Evolutionary conservation across 92 coral and sea anemone genomes (phyloP).

Genomic region (Epizoanthus ramosus): DNA sequence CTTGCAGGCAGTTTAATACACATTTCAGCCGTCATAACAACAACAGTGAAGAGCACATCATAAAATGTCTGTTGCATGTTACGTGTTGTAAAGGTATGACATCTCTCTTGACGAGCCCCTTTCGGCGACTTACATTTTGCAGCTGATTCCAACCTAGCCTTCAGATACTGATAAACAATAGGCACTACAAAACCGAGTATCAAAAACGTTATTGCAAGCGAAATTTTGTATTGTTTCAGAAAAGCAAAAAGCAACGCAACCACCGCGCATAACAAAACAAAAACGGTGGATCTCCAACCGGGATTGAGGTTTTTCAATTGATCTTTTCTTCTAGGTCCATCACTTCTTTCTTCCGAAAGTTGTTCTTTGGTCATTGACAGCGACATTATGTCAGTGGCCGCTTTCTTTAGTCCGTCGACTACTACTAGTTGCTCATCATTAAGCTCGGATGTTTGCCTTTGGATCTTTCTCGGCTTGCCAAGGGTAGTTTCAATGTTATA

Average conservation of each 20-base stretch:
- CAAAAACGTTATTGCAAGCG: constrained; percentile 5
- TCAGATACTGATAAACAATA: background rate
- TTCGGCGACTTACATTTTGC: background rate
- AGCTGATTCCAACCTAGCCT: background rate
- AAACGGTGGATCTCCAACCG: constrained; percentile 19
- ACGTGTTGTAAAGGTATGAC: background rate
- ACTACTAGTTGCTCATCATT: constrained; percentile 63
- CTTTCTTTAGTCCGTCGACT: constrained; percentile 63
- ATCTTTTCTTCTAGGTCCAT: background rate
- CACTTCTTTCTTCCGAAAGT: background rate
- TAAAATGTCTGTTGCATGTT: background rate
- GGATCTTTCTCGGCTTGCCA: constrained; percentile 53
- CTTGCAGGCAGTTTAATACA: constrained; percentile 5
- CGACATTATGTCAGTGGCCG: constrained; percentile 55
- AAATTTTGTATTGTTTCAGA: constrained; percentile 11
- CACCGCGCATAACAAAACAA: background rate
- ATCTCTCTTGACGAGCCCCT: background rate
- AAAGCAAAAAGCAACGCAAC: constrained; percentile 16
- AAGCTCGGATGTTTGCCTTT: constrained; percentile 65
- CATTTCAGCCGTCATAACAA: constrained; percentile 13
- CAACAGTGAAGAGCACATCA: constrained; percentile 23
- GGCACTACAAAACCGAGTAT: constrained; percentile 20
- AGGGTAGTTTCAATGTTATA: constrained; percentile 50
- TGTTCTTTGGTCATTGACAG: constrained; percentile 1
- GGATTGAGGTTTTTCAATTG: background rate